Evolutionary conservation across 2,888 invertebrate genomes (phyloP).

Genomic region (Chrysopilus asiliformis): DNA sequence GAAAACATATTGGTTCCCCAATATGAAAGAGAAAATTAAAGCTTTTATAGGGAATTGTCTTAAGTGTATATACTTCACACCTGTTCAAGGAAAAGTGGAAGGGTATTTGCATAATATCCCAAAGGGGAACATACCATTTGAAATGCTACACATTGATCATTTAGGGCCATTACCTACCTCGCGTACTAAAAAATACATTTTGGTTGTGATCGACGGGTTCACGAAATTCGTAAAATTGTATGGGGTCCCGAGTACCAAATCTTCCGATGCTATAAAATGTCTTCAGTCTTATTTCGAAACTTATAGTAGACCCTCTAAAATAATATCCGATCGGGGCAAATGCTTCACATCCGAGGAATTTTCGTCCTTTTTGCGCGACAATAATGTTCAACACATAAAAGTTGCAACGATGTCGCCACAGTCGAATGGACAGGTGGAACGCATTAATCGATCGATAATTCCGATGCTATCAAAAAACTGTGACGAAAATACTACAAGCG

Average conservation of each 20-base stretch:
- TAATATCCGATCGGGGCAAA: constrained; percentile 3
- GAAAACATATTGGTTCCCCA: constrained; percentile 1
- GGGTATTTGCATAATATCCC: constrained; percentile 19
- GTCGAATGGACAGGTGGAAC: constrained; percentile 17
- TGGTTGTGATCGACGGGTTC: too few species aligned
- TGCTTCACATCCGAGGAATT: constrained; percentile 7
- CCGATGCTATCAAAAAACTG: background rate
- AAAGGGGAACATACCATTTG: background rate
- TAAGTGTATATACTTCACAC: background rate
- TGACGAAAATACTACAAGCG: background rate
- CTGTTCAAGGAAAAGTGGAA: background rate
- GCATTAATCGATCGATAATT: too few species aligned
- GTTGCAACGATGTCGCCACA: constrained; percentile 14
- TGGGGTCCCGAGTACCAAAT: too few species aligned
- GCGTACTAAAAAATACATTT: background rate
- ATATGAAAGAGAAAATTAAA: background rate
- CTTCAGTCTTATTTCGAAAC: too few species aligned
- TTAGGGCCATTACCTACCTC: background rate
- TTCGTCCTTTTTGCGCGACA: constrained; percentile 11
- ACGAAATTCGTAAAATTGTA: too few species aligned
- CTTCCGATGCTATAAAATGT: too few species aligned
- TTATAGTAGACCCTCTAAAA: background rate
- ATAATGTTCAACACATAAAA: constrained; percentile 11
- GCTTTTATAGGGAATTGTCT: background rate
- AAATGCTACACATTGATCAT: background rate